Conservation (phyloP, 2,888 invertebrate species). For the Plagiodera versicolora region DNA sequence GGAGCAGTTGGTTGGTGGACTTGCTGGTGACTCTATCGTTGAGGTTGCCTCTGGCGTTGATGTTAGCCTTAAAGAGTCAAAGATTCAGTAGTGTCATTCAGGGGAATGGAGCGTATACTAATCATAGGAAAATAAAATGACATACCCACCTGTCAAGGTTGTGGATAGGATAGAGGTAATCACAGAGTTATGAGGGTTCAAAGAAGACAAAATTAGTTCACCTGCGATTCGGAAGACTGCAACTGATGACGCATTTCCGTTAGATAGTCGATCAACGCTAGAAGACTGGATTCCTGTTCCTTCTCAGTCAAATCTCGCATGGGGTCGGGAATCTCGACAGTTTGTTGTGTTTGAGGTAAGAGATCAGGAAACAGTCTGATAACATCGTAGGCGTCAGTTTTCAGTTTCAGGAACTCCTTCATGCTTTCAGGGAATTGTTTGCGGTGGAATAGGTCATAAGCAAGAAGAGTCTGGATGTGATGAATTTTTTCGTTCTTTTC, state of each 20-base stretch:
- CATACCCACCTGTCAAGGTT: too few species aligned
- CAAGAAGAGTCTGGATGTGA: slow-evolving; percentile 88
- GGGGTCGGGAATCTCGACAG: slow-evolving; percentile 50
- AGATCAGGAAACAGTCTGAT: slow-evolving; percentile 93
- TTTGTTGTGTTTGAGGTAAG: slow-evolving; percentile 54
- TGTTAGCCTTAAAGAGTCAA: slow-evolving; percentile 41
- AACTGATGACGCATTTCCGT: slow-evolving; percentile 70
- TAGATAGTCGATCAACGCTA: slow-evolving; percentile 88
- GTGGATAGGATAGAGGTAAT: too few species aligned
- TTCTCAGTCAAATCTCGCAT: slow-evolving; percentile 71
- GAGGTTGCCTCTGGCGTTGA: slow-evolving; percentile 49
- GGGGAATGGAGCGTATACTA: too few species aligned
- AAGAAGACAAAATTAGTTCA: too few species aligned
- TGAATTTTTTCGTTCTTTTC: slow-evolving; percentile 80
- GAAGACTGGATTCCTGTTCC: slow-evolving; percentile 83
- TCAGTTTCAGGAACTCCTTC: slow-evolving; percentile 85
- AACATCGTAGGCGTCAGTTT: slow-evolving; percentile 93
- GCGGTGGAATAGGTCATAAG: slow-evolving; percentile 87
- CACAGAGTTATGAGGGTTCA: too few species aligned
- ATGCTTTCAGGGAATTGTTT: slow-evolving; percentile 89
- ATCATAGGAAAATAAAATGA: too few species aligned
- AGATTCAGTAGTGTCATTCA: too few species aligned
- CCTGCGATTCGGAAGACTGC: slow-evolving; percentile 52
- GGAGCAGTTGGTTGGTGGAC: slow-evolving; percentile 70
- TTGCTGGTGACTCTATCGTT: slow-evolving; percentile 55